phyloP scores from a whole-genome alignment of 1,140 invertebrate genomes.

The Cotesia typhae region DNA sequence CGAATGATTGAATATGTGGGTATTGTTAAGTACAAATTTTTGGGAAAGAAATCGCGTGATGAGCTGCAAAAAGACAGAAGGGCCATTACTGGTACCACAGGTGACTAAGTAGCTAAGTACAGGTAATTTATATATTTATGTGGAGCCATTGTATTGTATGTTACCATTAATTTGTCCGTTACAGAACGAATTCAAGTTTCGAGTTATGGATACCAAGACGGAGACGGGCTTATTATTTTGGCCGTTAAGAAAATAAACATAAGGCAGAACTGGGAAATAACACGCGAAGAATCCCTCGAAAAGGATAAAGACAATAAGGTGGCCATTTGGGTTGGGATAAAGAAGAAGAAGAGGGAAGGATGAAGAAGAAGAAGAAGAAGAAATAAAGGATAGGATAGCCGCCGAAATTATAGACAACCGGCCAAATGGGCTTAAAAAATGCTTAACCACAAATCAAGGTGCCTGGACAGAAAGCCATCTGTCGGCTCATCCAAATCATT shows the following conservation, averaged over 20 bases:
- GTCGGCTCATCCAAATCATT: constrained; percentile 44
- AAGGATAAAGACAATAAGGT: constrained; percentile 29
- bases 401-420: constrained; percentile 59
- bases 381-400: constrained; percentile 37
- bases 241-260: constrained; percentile 66
- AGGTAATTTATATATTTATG: constrained; percentile 6
- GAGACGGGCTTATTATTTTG: constrained; percentile 57
- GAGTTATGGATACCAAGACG: not conserved
- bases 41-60: constrained; percentile 1
- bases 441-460: constrained; percentile 64
- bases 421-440: constrained; percentile 64
- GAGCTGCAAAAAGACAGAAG: constrained; percentile 1
- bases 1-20: not conserved
- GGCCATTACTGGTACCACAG: constrained; percentile 3
- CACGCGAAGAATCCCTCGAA: constrained; percentile 43
- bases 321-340: constrained; percentile 14
- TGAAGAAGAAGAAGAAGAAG: constrained; percentile 10
- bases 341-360: not conserved
- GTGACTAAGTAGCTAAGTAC: constrained; percentile 10
- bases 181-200: not conserved
- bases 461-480: constrained; percentile 55
- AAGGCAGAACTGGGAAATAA: constrained; percentile 49
- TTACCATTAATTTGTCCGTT: constrained; percentile 8
- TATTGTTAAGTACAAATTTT: not conserved
- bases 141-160: not conserved